Evolutionary conservation across 2,113 vertebrate genomes (phyloP).

Genomic region (Spilogale gracilis): DNA sequence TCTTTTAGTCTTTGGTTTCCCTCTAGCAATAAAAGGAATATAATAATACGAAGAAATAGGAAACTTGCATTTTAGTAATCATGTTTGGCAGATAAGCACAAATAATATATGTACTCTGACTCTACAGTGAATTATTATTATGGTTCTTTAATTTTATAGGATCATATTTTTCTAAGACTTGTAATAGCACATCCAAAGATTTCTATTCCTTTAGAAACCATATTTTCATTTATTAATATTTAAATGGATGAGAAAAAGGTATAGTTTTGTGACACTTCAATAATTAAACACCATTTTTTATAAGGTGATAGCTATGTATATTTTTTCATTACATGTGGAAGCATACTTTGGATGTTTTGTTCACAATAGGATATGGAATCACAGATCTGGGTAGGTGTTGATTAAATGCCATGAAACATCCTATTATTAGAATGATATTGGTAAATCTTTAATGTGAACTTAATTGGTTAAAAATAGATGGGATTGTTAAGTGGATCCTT

Average conservation of each 20-base stretch:
- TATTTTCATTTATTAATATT: constrained; percentile 13
- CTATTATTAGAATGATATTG: constrained; percentile 72
- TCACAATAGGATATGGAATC: not conserved
- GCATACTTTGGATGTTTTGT: not conserved
- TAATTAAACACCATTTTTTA: not conserved
- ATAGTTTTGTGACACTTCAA: not conserved
- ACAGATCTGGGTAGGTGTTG: not conserved
- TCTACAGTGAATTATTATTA: not conserved
- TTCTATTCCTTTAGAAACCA: not conserved
- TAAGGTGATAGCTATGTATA: not conserved
- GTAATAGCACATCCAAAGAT: not conserved
- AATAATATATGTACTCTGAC: not conserved
- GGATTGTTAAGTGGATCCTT: constrained; percentile 74
- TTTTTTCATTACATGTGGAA: not conserved
- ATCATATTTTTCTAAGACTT: not conserved
- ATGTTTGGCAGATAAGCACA: not conserved
- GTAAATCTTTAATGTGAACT: constrained; percentile 76
- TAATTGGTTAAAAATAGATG: constrained; percentile 83
- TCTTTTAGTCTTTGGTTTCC: not conserved
- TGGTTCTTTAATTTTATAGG: not conserved
- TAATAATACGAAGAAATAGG: not conserved
- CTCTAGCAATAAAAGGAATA: not conserved
- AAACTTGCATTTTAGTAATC: not conserved
- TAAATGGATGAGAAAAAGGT: not conserved
- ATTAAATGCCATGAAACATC: constrained; percentile 62